Evolutionary conservation across 2,797 vertebrate species (phyloP).

Genomic region (Labroides dimidiatus): DNA sequence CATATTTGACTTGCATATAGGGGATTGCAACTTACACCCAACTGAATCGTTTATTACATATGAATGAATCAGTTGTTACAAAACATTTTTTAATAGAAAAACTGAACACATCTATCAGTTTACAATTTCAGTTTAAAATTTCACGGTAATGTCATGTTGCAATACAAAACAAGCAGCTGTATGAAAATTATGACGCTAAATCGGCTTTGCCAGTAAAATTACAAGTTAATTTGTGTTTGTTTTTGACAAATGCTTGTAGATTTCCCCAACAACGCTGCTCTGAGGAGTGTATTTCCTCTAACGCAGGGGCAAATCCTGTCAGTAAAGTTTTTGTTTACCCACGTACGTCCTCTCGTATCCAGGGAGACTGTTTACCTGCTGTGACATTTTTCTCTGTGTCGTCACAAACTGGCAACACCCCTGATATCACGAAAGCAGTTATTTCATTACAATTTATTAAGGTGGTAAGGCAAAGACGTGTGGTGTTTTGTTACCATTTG

Average conservation of each 20-base stretch:
- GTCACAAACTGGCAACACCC: constrained; percentile 76
- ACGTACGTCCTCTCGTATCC: constrained; percentile 65
- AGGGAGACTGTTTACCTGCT: constrained; percentile 80
- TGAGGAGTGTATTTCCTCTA: constrained; percentile 3
- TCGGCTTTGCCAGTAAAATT: too few species aligned
- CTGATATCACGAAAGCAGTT: constrained; percentile 42
- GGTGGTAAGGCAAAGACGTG: constrained; percentile 51
- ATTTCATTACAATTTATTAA: constrained; percentile 74
- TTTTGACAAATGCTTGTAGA: background rate
- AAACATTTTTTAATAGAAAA: too few species aligned
- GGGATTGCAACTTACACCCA: too few species aligned
- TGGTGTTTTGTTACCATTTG: background rate
- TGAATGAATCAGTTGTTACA: too few species aligned
- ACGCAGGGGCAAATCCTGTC: constrained; percentile 9
- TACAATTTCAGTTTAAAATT: too few species aligned
- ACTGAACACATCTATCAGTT: too few species aligned
- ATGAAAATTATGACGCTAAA: too few species aligned
- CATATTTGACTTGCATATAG: too few species aligned
- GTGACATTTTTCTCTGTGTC: constrained; percentile 73
- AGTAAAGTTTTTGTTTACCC: constrained; percentile 63
- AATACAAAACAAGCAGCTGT: too few species aligned
- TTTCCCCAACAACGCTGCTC: background rate
- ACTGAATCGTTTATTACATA: too few species aligned
- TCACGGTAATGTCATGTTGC: too few species aligned
- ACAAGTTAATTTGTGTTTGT: too few species aligned